Evolutionary conservation across 1,140 invertebrate species (phyloP), one percentile per base, ranked within the genome.

Genomic region (Drosophila varians): DNA sequence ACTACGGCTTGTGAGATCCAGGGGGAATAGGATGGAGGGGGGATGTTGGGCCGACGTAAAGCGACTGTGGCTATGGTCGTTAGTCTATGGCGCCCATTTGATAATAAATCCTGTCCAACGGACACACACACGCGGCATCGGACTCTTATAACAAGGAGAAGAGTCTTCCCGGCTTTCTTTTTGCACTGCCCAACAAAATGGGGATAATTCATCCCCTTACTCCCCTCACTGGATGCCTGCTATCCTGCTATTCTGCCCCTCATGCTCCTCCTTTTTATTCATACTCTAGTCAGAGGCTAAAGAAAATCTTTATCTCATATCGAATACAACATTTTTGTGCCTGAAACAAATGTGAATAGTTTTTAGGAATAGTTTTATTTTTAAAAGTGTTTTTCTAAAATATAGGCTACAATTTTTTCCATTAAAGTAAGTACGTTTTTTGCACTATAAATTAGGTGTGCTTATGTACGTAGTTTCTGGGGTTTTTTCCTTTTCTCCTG

Each of bases 41-140:
- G 28, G n/a, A n/a, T n/a, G n/a, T n/a, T n/a, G n/a, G n/a, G n/a
- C n/a, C 28, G 11, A 31, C 11, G 45, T 18, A 54, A 36, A 52
- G 68, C 68, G 55, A 69, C 52, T 78, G 74, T 72, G 80, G 75
- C 76, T 68, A 48, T 65, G 72, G 72, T 86, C 72, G 80, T 80
- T 76, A 80, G 80, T 86, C 76, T 75, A 76, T 86, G 80, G 80
- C 80, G 80, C 80, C 80, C 80, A 80, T 84, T 84, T 87, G 72
- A 76, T 86, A 86, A 84, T 84, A 84, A 84, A 84, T 84, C 80
- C 62, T 87, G 72, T 53, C 62, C 68, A 68, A 54, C 42, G 52
- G 72, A 69, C 53, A 69, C 19, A 54, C 54, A 57, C 36, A 16
- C 34, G 12, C 8, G 48, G 18, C 55, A 54, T 54, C 56, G 58